A percentile compares a stretch with the other conserved stretches of the same genome.
Conservation (phyloP, 2,797 vertebrate genomes). For the Eutrigla gurnardus region DNA sequence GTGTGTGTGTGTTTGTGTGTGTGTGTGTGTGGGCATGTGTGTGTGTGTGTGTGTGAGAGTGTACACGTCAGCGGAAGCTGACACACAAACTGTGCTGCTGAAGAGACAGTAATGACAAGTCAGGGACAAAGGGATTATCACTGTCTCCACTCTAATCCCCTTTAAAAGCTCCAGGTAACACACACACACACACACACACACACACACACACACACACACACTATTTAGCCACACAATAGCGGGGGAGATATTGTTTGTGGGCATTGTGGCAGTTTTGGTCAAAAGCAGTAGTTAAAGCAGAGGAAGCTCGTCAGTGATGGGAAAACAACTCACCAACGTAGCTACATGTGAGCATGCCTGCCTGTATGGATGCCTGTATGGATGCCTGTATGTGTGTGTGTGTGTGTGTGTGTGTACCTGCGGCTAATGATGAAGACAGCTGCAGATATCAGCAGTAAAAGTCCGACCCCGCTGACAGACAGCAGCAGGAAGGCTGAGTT, state of each 20-base stretch:
- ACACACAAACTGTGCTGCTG: conserved; percentile 64
- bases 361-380: conserved; percentile 26
- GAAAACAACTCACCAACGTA: conserved; percentile 31
- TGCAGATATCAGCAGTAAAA: conserved; percentile 95
- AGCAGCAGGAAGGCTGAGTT: conserved; percentile 96
- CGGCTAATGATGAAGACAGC: conserved; percentile 97
- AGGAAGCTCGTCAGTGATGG: conserved; percentile 33
- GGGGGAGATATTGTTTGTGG: conserved; percentile 43
- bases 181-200: conserved; percentile 38
- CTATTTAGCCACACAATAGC: conserved; percentile 61
- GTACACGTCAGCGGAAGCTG: conserved; percentile 58
- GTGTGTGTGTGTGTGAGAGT: conserved; percentile 34
- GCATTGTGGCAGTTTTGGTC: conserved; percentile 26
- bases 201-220: conserved; percentile 53
- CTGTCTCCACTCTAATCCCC: conserved; percentile 82
- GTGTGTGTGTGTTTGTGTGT: conserved; percentile 16
- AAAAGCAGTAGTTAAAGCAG: conserved; percentile 40
- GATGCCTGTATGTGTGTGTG: conserved; percentile 33
- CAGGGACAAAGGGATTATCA: conserved; percentile 85
- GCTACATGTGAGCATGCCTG: conserved; percentile 29
- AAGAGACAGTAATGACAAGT: conserved; percentile 80
- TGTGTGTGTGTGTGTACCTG: conserved; percentile 84
- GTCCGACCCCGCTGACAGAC: conserved; percentile 93
- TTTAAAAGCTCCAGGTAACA: conserved; percentile 78
- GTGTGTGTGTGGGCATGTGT: conserved; percentile 42